Base-by-base conservation (phyloP, 2,888 invertebrate genomes). In the Digitonthophagus gazella region DNA sequence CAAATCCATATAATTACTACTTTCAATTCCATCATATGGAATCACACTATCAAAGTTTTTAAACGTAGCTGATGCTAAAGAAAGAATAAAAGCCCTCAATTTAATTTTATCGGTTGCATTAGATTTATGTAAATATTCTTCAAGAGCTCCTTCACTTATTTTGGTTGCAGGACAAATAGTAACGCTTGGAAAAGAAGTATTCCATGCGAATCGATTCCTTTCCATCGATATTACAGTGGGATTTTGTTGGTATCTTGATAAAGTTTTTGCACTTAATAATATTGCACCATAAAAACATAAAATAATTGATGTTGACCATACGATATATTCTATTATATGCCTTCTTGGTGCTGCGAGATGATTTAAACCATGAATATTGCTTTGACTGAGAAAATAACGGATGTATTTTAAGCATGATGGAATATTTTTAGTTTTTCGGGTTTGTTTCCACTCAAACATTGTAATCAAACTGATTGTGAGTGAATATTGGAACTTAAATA, bases 151-250 rank as follows among this genome's bases (percentile, higher is more conserved):
- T 54, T 82, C 81, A 75, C 90, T 87, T 54, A 90, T 78, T 73
- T 86, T 88, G 14, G 80, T 82, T 2, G 84, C 80, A 0, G 90
- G 89, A 73, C 92, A 92, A 65, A 92, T 85, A 0, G 91, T 90
- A 65, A 89, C 82, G 88, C 88, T 85, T 0, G 91, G 92, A 74
- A 91, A 91, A 0, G 89, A 87, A 1, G 92, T 90, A 75, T 89
- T 89, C 91, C 91, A 91, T 0, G 89, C 86, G 72, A 88, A 88
- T 84, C 89, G 87, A 78, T 91, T 90, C 1, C 91, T 84, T 79
- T 91, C 91, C 89, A 91, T 90, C 15, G 91, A 90, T 28, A 91
- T 87, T 3, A 91, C 91, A 57, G 90, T 90, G 1, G 91, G 91
- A 3, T 90, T 90, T 57, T 87, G 88, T 79, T 88, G 88, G 78